Percentiles rank a stretch among this genome's conserved stretches.
Conservation (phyloP, 2,113 vertebrate genomes). For the Oceanites oceanicus region DNA sequence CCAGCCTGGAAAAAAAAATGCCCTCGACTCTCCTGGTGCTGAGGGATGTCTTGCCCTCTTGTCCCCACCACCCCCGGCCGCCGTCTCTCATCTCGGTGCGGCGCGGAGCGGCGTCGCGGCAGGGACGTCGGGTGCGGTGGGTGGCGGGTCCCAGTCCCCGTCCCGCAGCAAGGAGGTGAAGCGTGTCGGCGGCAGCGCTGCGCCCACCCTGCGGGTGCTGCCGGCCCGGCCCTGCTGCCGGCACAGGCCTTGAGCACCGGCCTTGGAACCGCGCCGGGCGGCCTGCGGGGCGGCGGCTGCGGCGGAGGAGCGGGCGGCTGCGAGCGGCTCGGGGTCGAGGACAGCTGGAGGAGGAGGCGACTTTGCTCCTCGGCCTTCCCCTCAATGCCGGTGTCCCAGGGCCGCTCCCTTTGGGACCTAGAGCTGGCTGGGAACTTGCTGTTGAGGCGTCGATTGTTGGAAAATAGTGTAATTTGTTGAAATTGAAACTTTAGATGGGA, state of each 20-base stretch:
- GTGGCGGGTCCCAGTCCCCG: rapidly evolving
- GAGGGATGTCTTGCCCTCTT: rapidly evolving
- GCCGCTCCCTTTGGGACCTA: rapidly evolving
- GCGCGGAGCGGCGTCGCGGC: rapidly evolving
- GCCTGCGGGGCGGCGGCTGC: not conserved
- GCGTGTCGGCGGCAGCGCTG: rapidly evolving
- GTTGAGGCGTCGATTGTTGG: not conserved
- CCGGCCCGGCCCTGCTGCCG: not conserved
- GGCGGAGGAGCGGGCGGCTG: not conserved
- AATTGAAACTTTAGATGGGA: not conserved
- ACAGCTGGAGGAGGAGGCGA: not conserved
- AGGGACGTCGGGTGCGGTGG: rapidly evolving
- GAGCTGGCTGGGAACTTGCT: not conserved
- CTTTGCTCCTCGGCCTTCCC: not conserved
- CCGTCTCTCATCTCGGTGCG: rapidly evolving
- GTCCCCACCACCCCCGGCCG: not conserved
- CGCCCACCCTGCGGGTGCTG: not conserved
- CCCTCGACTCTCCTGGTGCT: rapidly evolving
- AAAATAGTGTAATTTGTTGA: not conserved
- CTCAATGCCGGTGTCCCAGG: rapidly evolving
- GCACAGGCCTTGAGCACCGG: not conserved
- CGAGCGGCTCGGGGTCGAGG: not conserved
- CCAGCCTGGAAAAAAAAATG: rapidly evolving
- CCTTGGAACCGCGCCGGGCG: rapidly evolving
- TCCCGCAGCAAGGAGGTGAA: rapidly evolving